Evolutionary conservation across 2,113 vertebrate genomes (phyloP).

Genomic region (Prunella himalayana): DNA sequence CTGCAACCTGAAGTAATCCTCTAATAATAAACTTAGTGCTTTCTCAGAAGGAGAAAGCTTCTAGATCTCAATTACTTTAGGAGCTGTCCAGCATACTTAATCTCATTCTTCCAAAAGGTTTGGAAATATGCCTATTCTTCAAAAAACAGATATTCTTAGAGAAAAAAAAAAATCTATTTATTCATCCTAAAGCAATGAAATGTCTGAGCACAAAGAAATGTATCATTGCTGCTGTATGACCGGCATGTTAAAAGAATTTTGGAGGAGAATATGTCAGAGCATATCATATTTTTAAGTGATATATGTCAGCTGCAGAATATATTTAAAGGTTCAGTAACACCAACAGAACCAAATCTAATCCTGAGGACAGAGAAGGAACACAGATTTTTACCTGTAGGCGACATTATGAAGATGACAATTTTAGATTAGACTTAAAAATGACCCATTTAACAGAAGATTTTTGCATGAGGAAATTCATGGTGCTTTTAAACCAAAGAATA

Average conservation of each 20-base stretch:
- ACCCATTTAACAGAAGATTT: not conserved
- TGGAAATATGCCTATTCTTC: not conserved
- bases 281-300: constrained; percentile 23
- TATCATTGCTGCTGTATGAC: not conserved
- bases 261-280: not conserved
- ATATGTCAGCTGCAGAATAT: constrained; percentile 22
- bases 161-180: not conserved
- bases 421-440: not conserved
- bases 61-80: not conserved
- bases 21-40: not conserved
- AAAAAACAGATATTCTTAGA: not conserved
- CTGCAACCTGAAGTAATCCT: not conserved
- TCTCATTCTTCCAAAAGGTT: not conserved
- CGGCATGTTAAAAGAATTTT: not conserved
- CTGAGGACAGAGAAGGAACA: not conserved
- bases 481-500: not conserved
- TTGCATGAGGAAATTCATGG: not conserved
- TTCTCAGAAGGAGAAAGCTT: not conserved
- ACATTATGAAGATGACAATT: not conserved
- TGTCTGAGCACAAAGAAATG: not conserved
- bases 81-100: not conserved
- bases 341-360: constrained; percentile 4
- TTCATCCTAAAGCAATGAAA: not conserved
- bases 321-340: constrained; percentile 30
- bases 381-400: constrained; percentile 21